A percentile compares a stretch with the other conserved stretches of the same genome.
Conservation (phyloP, 2,797 vertebrate genomes). For the Ctenopoma kingsleyae region DNA sequence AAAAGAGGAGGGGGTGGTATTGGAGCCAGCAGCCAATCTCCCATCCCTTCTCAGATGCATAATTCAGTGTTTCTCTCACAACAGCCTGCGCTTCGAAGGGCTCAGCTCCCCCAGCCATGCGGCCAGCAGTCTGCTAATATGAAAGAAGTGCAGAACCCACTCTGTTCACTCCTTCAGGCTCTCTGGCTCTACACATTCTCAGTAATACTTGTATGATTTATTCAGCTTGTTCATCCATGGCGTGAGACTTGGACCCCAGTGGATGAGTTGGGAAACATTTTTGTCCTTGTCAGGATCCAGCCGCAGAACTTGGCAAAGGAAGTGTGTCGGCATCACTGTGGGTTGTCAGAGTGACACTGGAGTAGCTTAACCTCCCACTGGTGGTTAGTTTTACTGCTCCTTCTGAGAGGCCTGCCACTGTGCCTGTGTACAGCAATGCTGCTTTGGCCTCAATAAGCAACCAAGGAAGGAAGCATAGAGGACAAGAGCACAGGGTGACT, state of each 20-base stretch:
- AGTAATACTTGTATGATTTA: conserved; percentile 80
- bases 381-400: conserved; percentile 73
- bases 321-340: conserved; percentile 73
- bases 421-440: conserved; percentile 52
- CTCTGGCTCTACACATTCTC: conserved; percentile 70
- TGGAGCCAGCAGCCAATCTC: conserved; percentile 75
- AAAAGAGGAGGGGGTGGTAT: conserved; percentile 67
- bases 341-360: conserved; percentile 74
- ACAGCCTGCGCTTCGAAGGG: conserved; percentile 80
- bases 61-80: conserved; percentile 86
- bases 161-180: conserved; percentile 79
- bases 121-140: conserved; percentile 82
- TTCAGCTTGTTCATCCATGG: conserved; percentile 76
- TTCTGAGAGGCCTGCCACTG: conserved; percentile 56
- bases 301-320: conserved; percentile 71
- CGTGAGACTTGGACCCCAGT: conserved; percentile 67
- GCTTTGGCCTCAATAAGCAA: conserved; percentile 67
- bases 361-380: conserved; percentile 76
- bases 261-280: conserved; percentile 72
- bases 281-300: conserved; percentile 73
- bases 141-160: conserved; percentile 75
- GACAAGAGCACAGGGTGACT: conserved; percentile 66
- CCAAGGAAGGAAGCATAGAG: conserved; percentile 57
- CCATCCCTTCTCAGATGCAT: conserved; percentile 78
- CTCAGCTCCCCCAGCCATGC: conserved; percentile 82